Evolutionary conservation across 1,140 invertebrate genomes (phyloP), one percentile per base, ranked within the genome.

Genomic region (Aphelinus atriplicis): DNA sequence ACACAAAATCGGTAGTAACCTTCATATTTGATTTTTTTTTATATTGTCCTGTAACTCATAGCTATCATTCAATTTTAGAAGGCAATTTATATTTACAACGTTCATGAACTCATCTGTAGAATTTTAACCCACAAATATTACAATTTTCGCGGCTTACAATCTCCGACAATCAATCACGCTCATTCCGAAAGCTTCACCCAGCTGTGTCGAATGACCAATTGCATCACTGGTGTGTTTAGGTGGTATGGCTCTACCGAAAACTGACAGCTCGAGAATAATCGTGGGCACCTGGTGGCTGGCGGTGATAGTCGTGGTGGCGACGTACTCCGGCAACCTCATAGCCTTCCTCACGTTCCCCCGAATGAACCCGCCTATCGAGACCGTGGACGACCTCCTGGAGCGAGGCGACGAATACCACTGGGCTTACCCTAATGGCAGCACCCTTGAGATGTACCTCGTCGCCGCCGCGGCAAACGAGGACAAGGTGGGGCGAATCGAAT

Each of bases 251-350:
- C 86, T 97, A 51, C 95, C 96, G 0, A 88, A 91, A 56, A 94
- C 94, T 0, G 94, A 96, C 80, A 96, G 95, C 78, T 95, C 95
- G n/a, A 90, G 96, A n/a, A 81, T 97, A 3, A 88, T 98, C 1
- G 91, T 98, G 1, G 95, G 94, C 0, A 92, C 95, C 3, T 98
- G 96, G 96, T 98, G 96, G 96, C 84, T 98, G 9, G 94, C 96
- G 9, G 95, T 96, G 2, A 90, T 98, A 71, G 93, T 98, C 0
- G 89, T 97, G 0, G 93, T 97, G 0, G 97, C 96, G 2, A 97
- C 95, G 0, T 98, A 98, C 86, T 96, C 94, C 56, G 96, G 96
- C 4, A 97, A 96, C 86, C 89, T 98, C 46, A 96, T 98, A 0
- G 96, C 96, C 3, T 97, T 97, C 82, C 89, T 98, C 6, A 98